Conservation (phyloP, 2,797 vertebrate genomes). For the Poecilia gillii region DNA sequence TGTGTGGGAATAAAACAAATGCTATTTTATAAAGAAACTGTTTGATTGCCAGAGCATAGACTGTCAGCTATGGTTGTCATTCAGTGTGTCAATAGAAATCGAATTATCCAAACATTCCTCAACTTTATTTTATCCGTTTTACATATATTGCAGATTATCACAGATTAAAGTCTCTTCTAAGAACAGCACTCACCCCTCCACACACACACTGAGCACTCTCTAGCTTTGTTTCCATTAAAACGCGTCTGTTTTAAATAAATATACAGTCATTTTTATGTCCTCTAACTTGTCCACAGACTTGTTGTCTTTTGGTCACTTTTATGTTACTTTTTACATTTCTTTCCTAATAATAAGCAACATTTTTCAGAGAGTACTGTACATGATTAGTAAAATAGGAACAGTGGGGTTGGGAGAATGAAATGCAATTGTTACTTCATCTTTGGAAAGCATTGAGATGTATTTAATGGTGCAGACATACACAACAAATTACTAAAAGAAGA, state of each 20-base stretch:
- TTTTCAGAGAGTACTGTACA: constrained; percentile 70
- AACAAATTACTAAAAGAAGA: constrained; percentile 72
- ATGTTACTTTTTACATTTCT: constrained; percentile 21
- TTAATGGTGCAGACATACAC: constrained; percentile 79
- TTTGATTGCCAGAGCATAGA: constrained; percentile 54
- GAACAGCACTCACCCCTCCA: constrained; percentile 1
- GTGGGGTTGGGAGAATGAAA: constrained; percentile 30
- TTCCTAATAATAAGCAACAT: constrained; percentile 46
- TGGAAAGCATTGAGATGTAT: constrained; percentile 79
- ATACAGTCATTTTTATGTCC: constrained; percentile 57
- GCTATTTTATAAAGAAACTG: constrained; percentile 54
- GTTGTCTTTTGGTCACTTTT: constrained; percentile 68
- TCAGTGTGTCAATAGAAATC: constrained; percentile 66
- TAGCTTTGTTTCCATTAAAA: constrained; percentile 49
- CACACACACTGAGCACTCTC: constrained; percentile 22
- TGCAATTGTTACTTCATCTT: constrained; percentile 75
- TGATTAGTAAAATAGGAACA: constrained; percentile 59
- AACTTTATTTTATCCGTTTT: constrained; percentile 38
- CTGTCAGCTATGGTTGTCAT: constrained; percentile 54
- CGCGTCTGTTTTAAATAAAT: constrained; percentile 68
- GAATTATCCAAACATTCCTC: constrained; percentile 64
- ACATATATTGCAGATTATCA: constrained; percentile 31
- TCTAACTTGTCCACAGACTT: constrained; percentile 61
- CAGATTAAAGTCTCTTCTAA: constrained; percentile 14
- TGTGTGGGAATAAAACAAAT: constrained; percentile 42